A percentile compares a stretch with the other conserved stretches of the same genome.
Conservation (phyloP, 2,797 vertebrate genomes). For the Psittacula echo region DNA sequence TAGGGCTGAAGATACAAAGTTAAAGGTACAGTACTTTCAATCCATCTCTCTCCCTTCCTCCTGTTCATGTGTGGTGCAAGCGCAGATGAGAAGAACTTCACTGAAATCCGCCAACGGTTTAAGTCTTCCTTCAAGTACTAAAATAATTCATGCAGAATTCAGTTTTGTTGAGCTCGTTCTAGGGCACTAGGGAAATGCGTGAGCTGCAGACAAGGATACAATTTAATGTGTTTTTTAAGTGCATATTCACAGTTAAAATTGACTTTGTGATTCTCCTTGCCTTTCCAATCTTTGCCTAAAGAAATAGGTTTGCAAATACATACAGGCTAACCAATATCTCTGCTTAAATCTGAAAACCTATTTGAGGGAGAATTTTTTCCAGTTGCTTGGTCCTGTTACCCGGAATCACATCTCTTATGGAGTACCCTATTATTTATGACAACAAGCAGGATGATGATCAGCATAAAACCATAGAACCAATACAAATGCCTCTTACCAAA, state of each 20-base stretch:
- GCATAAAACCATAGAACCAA: conserved; percentile 46
- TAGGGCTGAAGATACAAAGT: not conserved
- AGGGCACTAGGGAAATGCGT: not conserved
- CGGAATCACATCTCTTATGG: conserved; percentile 23
- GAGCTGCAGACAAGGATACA: not conserved
- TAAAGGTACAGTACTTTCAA: not conserved
- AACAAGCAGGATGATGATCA: conserved; percentile 54
- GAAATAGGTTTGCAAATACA: conserved; percentile 47
- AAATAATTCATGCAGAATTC: conserved; percentile 1
- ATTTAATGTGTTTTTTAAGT: conserved; percentile 30
- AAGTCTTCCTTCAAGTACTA: not conserved
- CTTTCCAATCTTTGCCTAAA: conserved; percentile 58
- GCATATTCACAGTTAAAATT: conserved; percentile 46
- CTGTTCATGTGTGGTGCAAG: not conserved
- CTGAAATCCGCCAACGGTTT: not conserved
- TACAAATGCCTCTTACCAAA: conserved; percentile 31
- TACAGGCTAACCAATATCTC: conserved; percentile 17
- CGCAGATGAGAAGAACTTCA: not conserved
- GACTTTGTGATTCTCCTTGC: conserved; percentile 55
- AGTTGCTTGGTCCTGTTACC: conserved; percentile 56
- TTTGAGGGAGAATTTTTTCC: conserved; percentile 46
- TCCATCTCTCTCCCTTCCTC: not conserved
- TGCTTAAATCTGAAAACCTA: conserved; percentile 43
- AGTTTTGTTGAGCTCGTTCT: not conserved
- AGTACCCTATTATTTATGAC: conserved; percentile 62